These are phyloP conservation scores for Endotricha flammealis DNA, from an alignment of 2,888 invertebrate species.

Conservation along the genomic window DNA sequence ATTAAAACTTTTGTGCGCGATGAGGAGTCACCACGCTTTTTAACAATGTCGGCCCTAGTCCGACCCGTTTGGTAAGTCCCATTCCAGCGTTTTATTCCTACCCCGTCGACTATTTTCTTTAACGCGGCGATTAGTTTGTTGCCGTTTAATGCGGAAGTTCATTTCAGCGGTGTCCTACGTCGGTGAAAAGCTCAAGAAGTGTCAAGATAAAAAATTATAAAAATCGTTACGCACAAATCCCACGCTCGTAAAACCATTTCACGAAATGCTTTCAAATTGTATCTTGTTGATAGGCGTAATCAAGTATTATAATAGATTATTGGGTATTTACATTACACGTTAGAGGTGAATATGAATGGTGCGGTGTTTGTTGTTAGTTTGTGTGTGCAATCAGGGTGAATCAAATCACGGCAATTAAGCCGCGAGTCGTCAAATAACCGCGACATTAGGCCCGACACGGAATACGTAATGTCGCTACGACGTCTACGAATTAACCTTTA, in stretches of 20 bases:
- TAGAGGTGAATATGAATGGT: slow-evolving; percentile 25
- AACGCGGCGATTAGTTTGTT: slow-evolving; percentile 30
- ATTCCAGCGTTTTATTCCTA: slow-evolving; percentile 25
- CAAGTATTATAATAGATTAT: slow-evolving; percentile 29
- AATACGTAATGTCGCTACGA: slow-evolving; percentile 49
- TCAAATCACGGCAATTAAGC: slow-evolving; percentile 45
- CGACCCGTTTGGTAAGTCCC: slow-evolving; percentile 75
- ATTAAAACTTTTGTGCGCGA: slow-evolving; percentile 62
- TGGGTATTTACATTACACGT: slow-evolving; percentile 20
- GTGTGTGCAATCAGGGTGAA: slow-evolving; percentile 24
- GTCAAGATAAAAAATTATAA: slow-evolving; percentile 45
- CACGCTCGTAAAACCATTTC: slow-evolving; percentile 78
- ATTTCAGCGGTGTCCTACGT: slow-evolving; percentile 57
- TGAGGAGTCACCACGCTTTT: slow-evolving; percentile 61
- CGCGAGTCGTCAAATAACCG: slow-evolving; percentile 49
- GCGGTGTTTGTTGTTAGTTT: slow-evolving; percentile 29
- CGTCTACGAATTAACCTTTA: slow-evolving; percentile 5
- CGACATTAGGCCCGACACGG: slow-evolving; percentile 43
- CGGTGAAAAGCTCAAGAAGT: slow-evolving; percentile 57
- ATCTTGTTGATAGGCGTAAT: slow-evolving; percentile 27
- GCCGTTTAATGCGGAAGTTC: slow-evolving; percentile 39
- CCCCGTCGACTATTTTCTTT: slow-evolving; percentile 40
- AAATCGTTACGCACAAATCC: slow-evolving; percentile 72
- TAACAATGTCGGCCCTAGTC: slow-evolving; percentile 79
- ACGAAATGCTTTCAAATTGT: slow-evolving; percentile 73